Conservation (phyloP, 2,113 vertebrate genomes). For the Cynoglossus semilaevis region DNA sequence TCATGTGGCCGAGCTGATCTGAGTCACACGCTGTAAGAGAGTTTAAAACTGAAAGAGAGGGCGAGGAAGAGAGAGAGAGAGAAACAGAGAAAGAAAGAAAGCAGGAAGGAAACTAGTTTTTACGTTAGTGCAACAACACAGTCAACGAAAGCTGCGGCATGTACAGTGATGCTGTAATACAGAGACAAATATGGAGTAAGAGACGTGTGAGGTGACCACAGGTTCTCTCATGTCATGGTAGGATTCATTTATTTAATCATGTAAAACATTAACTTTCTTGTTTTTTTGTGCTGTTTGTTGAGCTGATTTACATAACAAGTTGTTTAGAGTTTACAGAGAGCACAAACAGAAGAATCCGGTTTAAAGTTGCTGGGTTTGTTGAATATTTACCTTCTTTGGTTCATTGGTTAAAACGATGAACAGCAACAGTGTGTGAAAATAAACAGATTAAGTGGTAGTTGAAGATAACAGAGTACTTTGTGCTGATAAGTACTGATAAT, state of each 20-base stretch:
- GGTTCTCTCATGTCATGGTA: constrained; percentile 17
- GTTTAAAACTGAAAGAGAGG: neutral
- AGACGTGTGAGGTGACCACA: neutral
- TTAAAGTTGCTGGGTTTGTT: too few species aligned
- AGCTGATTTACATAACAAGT: too few species aligned
- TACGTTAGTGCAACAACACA: neutral
- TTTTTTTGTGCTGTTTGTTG: neutral
- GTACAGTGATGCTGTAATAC: neutral
- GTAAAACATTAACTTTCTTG: neutral
- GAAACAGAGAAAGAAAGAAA: constrained; percentile 3
- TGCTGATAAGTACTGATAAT: too few species aligned
- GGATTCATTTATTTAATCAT: neutral
- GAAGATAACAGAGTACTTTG: too few species aligned
- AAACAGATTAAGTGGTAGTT: too few species aligned
- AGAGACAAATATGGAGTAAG: neutral
- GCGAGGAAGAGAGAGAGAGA: neutral
- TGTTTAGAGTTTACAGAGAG: too few species aligned
- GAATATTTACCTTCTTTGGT: too few species aligned
- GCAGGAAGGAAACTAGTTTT: neutral
- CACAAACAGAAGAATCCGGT: too few species aligned
- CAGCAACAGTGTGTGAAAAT: too few species aligned
- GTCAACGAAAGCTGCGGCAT: neutral
- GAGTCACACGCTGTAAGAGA: constrained; percentile 62
- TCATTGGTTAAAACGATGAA: too few species aligned
- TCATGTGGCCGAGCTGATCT: constrained; percentile 71